Conservation (phyloP, 2,113 vertebrate genomes). For the Gymnobelideus leadbeateri region DNA sequence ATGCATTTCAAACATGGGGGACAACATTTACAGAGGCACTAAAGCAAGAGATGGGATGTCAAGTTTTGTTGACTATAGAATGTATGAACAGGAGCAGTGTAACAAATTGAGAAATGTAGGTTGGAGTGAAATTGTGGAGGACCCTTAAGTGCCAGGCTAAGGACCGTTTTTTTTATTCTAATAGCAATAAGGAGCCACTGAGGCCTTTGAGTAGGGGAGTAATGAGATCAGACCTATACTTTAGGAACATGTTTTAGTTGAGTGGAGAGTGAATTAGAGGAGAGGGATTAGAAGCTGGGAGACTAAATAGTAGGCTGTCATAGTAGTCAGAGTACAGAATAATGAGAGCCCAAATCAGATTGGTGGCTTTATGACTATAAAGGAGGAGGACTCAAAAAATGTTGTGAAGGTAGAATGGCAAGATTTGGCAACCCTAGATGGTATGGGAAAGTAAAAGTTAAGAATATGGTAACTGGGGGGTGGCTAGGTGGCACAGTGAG, state of each 20-base stretch:
- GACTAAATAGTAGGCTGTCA: background rate
- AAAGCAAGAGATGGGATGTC: background rate
- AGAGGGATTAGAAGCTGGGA: background rate
- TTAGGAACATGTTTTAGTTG: background rate
- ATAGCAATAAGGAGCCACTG: background rate
- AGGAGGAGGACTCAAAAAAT: background rate
- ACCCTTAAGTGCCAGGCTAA: background rate
- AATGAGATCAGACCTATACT: background rate
- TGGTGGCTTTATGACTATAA: background rate
- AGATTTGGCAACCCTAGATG: background rate
- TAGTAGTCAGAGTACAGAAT: background rate
- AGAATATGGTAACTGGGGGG: background rate
- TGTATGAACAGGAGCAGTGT: background rate
- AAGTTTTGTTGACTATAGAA: background rate
- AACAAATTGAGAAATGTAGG: background rate
- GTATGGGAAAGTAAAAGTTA: background rate
- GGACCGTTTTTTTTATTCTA: background rate
- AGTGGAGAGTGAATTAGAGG: background rate
- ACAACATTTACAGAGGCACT: background rate
- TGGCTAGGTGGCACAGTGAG: too few species aligned
- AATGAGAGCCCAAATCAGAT: background rate
- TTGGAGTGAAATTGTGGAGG: background rate
- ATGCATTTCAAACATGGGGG: background rate
- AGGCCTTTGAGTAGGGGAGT: background rate
- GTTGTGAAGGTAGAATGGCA: background rate